Percentiles rank a stretch among this genome's conserved stretches.
Conservation (phyloP, 2,888 invertebrate genomes). For the Xanthorhoe designata region DNA sequence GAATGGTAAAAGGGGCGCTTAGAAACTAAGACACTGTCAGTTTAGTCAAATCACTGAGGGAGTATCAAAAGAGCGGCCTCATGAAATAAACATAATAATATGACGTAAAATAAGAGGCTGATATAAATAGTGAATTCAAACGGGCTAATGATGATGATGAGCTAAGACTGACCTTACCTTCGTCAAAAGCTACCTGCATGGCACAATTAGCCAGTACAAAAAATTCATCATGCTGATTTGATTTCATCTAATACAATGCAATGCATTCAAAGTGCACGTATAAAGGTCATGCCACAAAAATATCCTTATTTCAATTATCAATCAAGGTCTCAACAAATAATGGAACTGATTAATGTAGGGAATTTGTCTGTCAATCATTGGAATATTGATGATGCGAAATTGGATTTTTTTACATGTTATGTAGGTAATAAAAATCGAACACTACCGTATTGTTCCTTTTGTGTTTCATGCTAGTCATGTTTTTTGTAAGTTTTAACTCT, state of each 20-base stretch:
- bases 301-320: constrained; percentile 41
- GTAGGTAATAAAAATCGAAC: constrained; percentile 24
- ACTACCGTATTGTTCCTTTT: constrained; percentile 30
- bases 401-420: constrained; percentile 31
- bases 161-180: not conserved
- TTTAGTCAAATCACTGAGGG: too few relatives aligned
- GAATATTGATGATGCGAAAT: constrained; percentile 34
- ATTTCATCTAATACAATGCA: constrained; percentile 26
- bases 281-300: constrained; percentile 20
- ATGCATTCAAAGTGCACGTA: constrained; percentile 29
- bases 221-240: constrained; percentile 23
- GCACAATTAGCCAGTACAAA: constrained; percentile 7
- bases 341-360: constrained; percentile 32
- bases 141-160: not conserved
- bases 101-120: too few relatives aligned
- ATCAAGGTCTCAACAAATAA: constrained; percentile 31
- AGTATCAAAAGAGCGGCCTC: too few relatives aligned
- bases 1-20: too few relatives aligned
- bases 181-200: constrained; percentile 5
- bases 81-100: too few relatives aligned
- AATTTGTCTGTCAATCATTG: constrained; percentile 44
- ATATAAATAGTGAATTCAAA: constrained; percentile 14
- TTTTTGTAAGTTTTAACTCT: constrained; percentile 5
- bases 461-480: constrained; percentile 14
- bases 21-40: too few relatives aligned